Evolutionary conservation across 2,888 invertebrate species (phyloP).

Genomic region (Hedychridium roseum): DNA sequence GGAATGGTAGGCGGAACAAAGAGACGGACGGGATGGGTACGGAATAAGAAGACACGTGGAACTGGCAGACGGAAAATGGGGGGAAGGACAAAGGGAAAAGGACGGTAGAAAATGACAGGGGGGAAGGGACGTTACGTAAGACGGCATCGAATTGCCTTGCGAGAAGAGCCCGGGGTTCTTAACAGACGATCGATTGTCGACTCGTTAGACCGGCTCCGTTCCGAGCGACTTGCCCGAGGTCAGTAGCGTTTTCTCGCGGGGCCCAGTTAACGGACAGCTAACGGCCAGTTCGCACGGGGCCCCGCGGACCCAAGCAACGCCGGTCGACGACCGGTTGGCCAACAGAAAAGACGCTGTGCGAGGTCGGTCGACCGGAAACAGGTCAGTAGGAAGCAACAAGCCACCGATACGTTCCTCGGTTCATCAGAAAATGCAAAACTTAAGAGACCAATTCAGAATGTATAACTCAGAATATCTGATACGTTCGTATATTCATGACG

Average conservation of each 20-base stretch:
- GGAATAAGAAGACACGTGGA: too few relatives aligned
- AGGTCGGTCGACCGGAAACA: slow-evolving; percentile 47
- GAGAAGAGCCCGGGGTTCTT: too few relatives aligned
- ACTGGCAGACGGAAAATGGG: background rate
- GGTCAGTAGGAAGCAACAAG: slow-evolving; percentile 41
- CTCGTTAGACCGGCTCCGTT: slow-evolving; percentile 22
- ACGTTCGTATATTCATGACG: too few relatives aligned
- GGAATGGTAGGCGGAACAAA: too few relatives aligned
- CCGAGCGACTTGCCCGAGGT: slow-evolving; percentile 28
- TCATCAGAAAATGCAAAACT: too few relatives aligned
- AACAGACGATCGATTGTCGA: slow-evolving; percentile 41
- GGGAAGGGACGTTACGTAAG: slow-evolving; percentile 8
- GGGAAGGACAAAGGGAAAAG: too few relatives aligned
- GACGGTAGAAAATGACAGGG: background rate
- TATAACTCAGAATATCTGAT: too few relatives aligned
- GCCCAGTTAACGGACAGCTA: too few relatives aligned
- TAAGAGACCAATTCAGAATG: too few relatives aligned
- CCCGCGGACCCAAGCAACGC: too few relatives aligned
- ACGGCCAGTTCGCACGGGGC: too few relatives aligned
- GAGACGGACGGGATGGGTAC: too few relatives aligned
- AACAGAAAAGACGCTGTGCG: slow-evolving; percentile 39
- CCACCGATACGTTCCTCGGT: slow-evolving; percentile 11
- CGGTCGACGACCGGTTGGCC: slow-evolving; percentile 16
- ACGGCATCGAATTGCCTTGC: slow-evolving; percentile 5
- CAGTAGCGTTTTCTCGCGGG: slow-evolving; percentile 26